These are phyloP conservation scores for Salticus scenicus DNA, from an alignment of 2,888 invertebrate species.

Conservation along the genomic window DNA sequence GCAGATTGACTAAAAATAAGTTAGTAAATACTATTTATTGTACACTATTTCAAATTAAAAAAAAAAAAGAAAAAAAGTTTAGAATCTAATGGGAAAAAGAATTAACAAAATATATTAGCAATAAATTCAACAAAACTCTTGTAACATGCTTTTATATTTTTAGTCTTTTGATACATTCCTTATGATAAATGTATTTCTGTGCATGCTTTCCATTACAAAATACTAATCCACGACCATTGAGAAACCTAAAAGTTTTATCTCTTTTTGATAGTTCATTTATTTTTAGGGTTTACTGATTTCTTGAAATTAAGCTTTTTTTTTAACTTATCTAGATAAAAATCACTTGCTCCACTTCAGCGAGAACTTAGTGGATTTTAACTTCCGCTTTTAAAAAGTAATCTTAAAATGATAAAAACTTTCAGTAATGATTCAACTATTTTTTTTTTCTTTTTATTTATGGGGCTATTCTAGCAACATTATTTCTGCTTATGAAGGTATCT, in stretches of 20 bases:
- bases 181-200: no score
- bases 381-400: neutral
- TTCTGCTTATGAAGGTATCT: neutral
- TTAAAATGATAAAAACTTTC: neutral
- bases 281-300: neutral
- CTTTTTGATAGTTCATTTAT: neutral
- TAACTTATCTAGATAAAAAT: neutral
- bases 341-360: neutral
- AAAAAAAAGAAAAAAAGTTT: no score
- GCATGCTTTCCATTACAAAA: no score
- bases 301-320: neutral
- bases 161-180: no score
- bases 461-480: neutral
- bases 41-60: no score
- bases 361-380: neutral
- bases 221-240: no score
- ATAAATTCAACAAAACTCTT: no score
- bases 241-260: neutral
- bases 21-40: no score
- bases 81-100: no score
- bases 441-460: neutral
- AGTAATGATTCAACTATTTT: neutral
- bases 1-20: no score
- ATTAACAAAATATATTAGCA: no score
- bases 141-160: no score